Evolutionary conservation across 2,797 vertebrate genomes (phyloP).

Genomic region (Oceanodroma leucorhoa): DNA sequence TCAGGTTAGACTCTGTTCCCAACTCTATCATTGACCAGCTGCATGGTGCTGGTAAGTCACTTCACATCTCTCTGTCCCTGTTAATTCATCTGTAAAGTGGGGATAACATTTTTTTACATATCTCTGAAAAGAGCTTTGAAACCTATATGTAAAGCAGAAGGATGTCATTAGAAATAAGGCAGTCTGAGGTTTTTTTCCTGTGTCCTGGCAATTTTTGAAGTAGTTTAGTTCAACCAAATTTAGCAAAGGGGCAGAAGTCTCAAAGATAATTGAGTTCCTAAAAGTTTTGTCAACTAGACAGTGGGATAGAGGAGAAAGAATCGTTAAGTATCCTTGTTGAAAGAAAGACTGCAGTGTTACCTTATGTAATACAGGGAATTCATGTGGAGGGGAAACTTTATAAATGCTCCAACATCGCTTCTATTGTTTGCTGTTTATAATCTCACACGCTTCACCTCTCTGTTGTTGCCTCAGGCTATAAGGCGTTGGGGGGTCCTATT

Average conservation of each 20-base stretch:
- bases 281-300: neutral
- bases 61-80: neutral
- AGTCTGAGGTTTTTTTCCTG: neutral
- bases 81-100: neutral
- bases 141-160: neutral
- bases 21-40: neutral
- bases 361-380: neutral
- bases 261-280: neutral
- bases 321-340: neutral
- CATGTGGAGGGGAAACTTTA: neutral
- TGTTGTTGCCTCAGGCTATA: neutral
- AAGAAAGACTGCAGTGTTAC: neutral
- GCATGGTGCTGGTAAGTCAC: neutral
- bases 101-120: neutral
- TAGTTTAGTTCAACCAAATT: neutral
- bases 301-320: neutral
- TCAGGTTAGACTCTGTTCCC: neutral
- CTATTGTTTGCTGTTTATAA: neutral
- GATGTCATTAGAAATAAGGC: neutral
- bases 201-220: neutral
- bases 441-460: neutral
- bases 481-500: neutral
- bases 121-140: neutral
- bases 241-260: neutral
- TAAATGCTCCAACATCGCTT: neutral